These are phyloP conservation scores for Xiphophorus maculatus DNA, from an alignment of 2,113 vertebrate species.

Conservation along the genomic window DNA sequence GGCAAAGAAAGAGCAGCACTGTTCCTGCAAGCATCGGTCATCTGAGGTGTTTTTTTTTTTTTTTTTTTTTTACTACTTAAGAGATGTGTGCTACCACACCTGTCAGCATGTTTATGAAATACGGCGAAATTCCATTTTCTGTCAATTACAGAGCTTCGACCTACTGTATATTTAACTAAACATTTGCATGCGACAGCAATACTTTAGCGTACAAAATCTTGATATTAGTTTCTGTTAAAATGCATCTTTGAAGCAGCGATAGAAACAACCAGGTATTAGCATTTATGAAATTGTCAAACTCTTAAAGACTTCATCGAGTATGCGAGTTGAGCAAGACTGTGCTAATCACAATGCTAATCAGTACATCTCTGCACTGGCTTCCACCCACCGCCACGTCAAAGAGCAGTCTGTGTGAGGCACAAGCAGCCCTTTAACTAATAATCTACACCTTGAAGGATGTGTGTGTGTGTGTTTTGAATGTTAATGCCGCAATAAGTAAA, in stretches of 20 bases:
- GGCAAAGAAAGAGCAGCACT: slow-evolving; percentile 17
- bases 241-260: slow-evolving; percentile 1
- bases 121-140: not conserved
- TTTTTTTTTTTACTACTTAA: not conserved
- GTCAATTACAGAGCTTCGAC: not conserved
- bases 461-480: slow-evolving; percentile 48
- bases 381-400: slow-evolving; percentile 56
- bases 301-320: slow-evolving; percentile 47
- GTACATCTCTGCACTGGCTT: slow-evolving; percentile 56
- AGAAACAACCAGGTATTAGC: slow-evolving; percentile 19
- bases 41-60: slow-evolving; percentile 7
- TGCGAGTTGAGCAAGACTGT: slow-evolving; percentile 36
- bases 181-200: not conserved
- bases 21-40: slow-evolving; percentile 17
- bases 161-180: not conserved
- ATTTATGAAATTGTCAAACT: slow-evolving; percentile 43
- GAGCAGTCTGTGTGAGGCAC: slow-evolving; percentile 69
- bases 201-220: not conserved
- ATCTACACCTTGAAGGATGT: slow-evolving; percentile 40
- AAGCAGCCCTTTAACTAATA: slow-evolving; percentile 57
- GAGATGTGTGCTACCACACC: not conserved
- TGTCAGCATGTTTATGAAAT: not conserved
- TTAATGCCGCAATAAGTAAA: slow-evolving; percentile 43
- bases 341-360: slow-evolving; percentile 70
- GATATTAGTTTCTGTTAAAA: slow-evolving; percentile 3